These are phyloP conservation scores for zebrafish (Danio rerio) DNA, from an alignment of 2,113 vertebrate species.

Conservation along the genomic window GRCz12tu NC_133183.1:5451001-5451500, in stretches of 20 bases:
- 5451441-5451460: too few species aligned
- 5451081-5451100: constrained; percentile 46
- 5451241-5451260: not conserved
- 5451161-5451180: constrained; percentile 66
- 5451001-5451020: constrained; percentile 68
- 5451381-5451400: too few species aligned
- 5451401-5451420: too few species aligned
- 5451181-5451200: constrained; percentile 2
- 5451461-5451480: too few species aligned
- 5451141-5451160: constrained; percentile 70
- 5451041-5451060: constrained; percentile 32
- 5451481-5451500: too few species aligned
- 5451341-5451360: not conserved
- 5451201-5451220: not conserved
- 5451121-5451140: constrained; percentile 70
- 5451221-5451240: constrained; percentile 68
- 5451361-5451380: too few species aligned
- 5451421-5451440: too few species aligned
- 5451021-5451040: constrained; percentile 28
- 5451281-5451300: not conserved
- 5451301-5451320: not conserved
- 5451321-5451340: not conserved
- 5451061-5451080: constrained; percentile 50
- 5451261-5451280: not conserved
- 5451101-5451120: constrained; percentile 60